A percentile compares a stretch with the other conserved stretches of the same genome.
These are phyloP conservation scores for Podiceps cristatus DNA, from an alignment of 2,113 vertebrate species.

Conservation along the genomic window DNA sequence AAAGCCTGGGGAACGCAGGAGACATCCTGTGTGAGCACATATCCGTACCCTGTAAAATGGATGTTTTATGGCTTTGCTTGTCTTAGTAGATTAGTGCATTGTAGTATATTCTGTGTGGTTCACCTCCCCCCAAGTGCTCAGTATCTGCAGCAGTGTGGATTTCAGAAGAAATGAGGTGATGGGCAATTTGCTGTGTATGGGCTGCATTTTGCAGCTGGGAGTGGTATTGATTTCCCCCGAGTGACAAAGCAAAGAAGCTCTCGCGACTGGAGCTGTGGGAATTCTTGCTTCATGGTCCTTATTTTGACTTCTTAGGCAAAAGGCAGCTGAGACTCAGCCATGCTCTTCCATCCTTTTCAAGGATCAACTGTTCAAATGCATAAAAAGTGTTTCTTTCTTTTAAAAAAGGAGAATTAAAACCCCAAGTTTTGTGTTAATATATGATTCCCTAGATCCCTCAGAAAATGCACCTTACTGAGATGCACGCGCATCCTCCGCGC, in stretches of 20 bases:
- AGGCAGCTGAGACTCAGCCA: neutral
- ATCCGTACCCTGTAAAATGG: no score
- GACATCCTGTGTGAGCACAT: neutral
- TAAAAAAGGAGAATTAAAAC: neutral
- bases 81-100: neutral
- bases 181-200: neutral
- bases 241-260: neutral
- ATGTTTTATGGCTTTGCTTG: neutral
- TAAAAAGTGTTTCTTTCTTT: accelerated
- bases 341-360: neutral
- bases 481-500: neutral
- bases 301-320: neutral
- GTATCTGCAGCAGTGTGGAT: accelerated
- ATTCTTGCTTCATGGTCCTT: neutral
- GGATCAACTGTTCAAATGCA: neutral
- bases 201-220: neutral
- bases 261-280: neutral
- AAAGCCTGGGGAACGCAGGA: neutral
- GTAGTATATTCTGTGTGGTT: accelerated
- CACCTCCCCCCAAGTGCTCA: accelerated
- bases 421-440: accelerated
- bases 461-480: neutral
- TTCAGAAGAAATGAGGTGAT: neutral
- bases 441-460: neutral
- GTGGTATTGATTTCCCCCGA: neutral